phyloP scores from a whole-genome alignment of 2,113 vertebrate genomes.

The Dipodomys spectabilis region DNA sequence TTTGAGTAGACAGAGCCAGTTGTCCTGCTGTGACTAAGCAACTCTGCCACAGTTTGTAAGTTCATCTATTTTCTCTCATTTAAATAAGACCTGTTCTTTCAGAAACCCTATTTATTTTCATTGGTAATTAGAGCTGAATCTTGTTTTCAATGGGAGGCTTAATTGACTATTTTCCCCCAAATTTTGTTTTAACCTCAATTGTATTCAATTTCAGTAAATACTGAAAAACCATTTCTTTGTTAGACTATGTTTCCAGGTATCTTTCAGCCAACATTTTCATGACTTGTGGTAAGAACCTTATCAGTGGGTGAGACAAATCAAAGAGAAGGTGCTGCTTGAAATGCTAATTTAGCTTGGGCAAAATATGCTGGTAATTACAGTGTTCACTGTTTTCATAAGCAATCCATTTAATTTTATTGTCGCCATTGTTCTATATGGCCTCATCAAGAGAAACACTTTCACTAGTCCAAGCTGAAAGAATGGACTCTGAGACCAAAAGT shows the following conservation, averaged over 20 bases:
- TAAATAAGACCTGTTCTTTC: not conserved
- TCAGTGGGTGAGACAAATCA: not conserved
- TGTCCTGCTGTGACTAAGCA: constrained; percentile 71
- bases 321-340: not conserved
- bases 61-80: constrained; percentile 70
- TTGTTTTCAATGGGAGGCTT: constrained; percentile 50
- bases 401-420: constrained; percentile 1
- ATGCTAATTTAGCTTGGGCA: not conserved
- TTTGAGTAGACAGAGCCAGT: constrained; percentile 63
- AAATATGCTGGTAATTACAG: constrained; percentile 28
- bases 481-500: too few relatives aligned
- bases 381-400: not conserved
- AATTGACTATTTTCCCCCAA: constrained; percentile 9
- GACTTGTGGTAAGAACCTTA: constrained; percentile 23
- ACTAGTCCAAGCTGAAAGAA: too few relatives aligned
- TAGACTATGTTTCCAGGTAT: constrained; percentile 6
- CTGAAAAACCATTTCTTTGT: not conserved
- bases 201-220: constrained; percentile 51
- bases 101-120: constrained; percentile 40
- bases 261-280: constrained; percentile 45
- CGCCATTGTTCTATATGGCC: not conserved
- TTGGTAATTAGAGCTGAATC: constrained; percentile 54
- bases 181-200: constrained; percentile 44
- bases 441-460: too few relatives aligned
- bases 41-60: constrained; percentile 83